Evolutionary conservation across 1,140 invertebrate species (phyloP).

Genomic region (Nephila pilipes): DNA sequence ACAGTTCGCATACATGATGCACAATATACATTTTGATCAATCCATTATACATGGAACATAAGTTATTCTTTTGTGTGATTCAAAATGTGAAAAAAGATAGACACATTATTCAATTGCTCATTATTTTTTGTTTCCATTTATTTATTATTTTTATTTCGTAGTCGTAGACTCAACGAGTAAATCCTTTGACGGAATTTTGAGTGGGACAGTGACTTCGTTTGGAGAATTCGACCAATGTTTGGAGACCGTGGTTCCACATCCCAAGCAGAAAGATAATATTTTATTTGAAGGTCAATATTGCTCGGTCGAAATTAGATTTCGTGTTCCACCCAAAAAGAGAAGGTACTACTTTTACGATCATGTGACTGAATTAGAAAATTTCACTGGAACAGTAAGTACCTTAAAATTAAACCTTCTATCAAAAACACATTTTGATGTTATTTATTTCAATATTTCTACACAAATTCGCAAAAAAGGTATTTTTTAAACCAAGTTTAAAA

Average conservation of each 20-base stretch:
- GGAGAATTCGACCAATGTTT: conserved; percentile 77
- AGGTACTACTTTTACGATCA: neutral
- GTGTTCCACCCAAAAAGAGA: conserved; percentile 7
- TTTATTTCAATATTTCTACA: too few species aligned
- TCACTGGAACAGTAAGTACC: conserved; percentile 40
- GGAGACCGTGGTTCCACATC: conserved; percentile 25
- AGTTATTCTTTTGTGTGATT: too few species aligned
- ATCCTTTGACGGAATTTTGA: conserved; percentile 59
- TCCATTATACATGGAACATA: too few species aligned
- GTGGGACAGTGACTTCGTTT: conserved; percentile 68
- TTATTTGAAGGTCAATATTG: conserved; percentile 42
- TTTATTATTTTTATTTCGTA: conserved; percentile 11
- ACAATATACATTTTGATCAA: too few species aligned
- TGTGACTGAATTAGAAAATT: conserved; percentile 29
- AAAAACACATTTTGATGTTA: too few species aligned
- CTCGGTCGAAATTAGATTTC: neutral
- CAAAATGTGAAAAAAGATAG: neutral
- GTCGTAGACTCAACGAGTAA: conserved; percentile 75
- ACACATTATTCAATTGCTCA: neutral
- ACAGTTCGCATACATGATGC: too few species aligned
- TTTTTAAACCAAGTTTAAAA: too few species aligned
- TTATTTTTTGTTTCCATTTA: neutral
- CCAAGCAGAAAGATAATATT: neutral
- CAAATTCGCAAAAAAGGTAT: too few species aligned
- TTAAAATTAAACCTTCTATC: too few species aligned